Base-by-base conservation (phyloP, 2,797 vertebrate species). In the Argentina silus region DNA sequence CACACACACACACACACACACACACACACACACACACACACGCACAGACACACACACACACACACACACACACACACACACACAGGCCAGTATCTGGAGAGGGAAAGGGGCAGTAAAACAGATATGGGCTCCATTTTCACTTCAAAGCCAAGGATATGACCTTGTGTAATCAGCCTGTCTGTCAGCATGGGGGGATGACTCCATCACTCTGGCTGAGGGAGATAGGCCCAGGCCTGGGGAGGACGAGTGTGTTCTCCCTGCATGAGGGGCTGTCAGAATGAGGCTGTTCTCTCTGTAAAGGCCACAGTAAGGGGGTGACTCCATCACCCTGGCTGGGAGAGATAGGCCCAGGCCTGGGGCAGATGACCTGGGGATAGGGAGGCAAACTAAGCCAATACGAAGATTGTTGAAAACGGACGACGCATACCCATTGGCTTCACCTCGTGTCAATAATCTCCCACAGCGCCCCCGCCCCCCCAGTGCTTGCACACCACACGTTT, bases 231-330 rank as follows among this genome's bases (percentile, higher is more conserved):
- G 47, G 47, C 11, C 47, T 48, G 47, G 47, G 47, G 11, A 12
- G 47, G 47, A 48, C 11, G 47, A 48, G 47, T 1, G 7, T 8
- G 47, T 23, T 36, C 6, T 57, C 17, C 10, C 17, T 55, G 71
- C 53, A 53, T 3, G 61, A 77, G 7, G 4, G 47, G 2, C 6
- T 56, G 53, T 3, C 4, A 53, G 23, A 14, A 56, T 12, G 21
- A 66, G 44, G 65, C 42, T 44, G 50, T 55, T 74, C 53, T 45
- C 59, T 64, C 69, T 70, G 60, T 59, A 48, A 57, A 27, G 44
- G 15, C 0, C 17, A 53, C 62, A 8, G 63, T 15, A 21, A 8
- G 48, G 14, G 56, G 53, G 17, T 56, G 53, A 19, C 1, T 17
- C n/a, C 2, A 8, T 3, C 50, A 17, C 53, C 6, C 15, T 6